Percentiles rank a stretch among this genome's conserved stretches.
Conservation (phyloP, 1,140 invertebrate genomes). For the Macrotrachela quadricornifera region DNA sequence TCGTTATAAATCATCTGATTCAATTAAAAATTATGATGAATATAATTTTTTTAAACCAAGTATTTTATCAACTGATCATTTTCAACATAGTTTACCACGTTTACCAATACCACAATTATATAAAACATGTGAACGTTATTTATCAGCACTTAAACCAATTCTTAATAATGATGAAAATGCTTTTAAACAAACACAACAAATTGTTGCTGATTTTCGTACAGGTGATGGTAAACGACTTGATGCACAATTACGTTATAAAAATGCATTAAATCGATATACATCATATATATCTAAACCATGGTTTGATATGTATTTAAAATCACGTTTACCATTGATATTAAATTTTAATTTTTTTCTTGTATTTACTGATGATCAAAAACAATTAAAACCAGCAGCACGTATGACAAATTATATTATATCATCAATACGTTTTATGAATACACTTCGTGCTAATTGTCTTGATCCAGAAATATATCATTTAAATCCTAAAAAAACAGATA, state of each 20-base stretch:
- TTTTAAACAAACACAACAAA: slow-evolving; percentile 40
- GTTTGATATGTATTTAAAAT: slow-evolving; percentile 83
- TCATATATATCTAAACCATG: slow-evolving; percentile 37
- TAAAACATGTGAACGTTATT: slow-evolving; percentile 58
- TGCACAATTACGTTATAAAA: no score
- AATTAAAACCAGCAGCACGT: slow-evolving; percentile 34
- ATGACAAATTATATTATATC: slow-evolving; percentile 71
- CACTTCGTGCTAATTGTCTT: slow-evolving; percentile 49
- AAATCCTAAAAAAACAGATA: slow-evolving; percentile 71
- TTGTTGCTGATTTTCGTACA: slow-evolving; percentile 44
- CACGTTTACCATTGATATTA: slow-evolving; percentile 60
- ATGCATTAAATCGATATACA: no score
- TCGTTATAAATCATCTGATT: no score
- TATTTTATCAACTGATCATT: slow-evolving; percentile 61
- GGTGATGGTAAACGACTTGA: slow-evolving; percentile 38
- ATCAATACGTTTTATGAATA: slow-evolving; percentile 64
- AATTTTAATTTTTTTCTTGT: slow-evolving; percentile 81
- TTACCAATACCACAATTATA: slow-evolving; percentile 69
- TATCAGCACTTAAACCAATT: slow-evolving; percentile 56
- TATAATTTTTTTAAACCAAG: slow-evolving; percentile 51
- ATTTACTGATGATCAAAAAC: slow-evolving; percentile 48
- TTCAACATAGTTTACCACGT: slow-evolving; percentile 70
- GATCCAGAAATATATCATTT: slow-evolving; percentile 89
- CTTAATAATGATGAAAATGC: slow-evolving; percentile 41
- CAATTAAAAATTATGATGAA: neutral